Evolutionary conservation across 2,888 invertebrate genomes (phyloP), one percentile per base, ranked within the genome.

Genomic region (Patella depressa): DNA sequence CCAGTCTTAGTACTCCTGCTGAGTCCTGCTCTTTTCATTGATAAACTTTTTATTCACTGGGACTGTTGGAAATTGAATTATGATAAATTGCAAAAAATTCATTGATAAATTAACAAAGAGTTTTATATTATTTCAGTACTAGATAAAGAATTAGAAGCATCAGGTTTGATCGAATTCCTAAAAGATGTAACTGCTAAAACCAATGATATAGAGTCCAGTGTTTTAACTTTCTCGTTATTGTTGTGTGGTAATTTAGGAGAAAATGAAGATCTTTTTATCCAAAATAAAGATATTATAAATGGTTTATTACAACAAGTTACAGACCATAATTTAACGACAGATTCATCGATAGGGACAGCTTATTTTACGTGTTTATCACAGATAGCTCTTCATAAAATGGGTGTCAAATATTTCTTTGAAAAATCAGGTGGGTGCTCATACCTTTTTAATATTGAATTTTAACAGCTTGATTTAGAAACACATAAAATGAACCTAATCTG

Each of bases 311-410:
- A 73, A 7, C 65, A 59, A 15, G 65, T 73, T 14, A 76, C 45
- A 29, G 29, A 72, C 2, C 19, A 75, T n/a, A 45, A 45, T 9
- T 29, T 76, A 53, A 72, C 45, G 34, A 59, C 57, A 54, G 76
- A 76, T 19, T 53, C 73, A 2, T 76, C 76, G 9, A 73, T 76
- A 24, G 76, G 72, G 5, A 76, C 76, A 3, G 72, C 76, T 15
- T 76, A 73, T 55, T 76, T 76, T 45, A 29, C 59, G 7, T 72
- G 76, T 70, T 65, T 76, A 29, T 53, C 65, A 2, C 14, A 45
- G 14, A 24, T 73, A 11, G 65, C 24, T n/a, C 24, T 7, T 14
- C 15, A 73, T 24, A 53, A 73, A n/a, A 19, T 15, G 29, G 15
- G 71, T 29, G 34, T 19, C 71, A 71, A 71, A 71, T 19, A 71